Conservation (phyloP, 30 jellyfish, hydroid and myxozoan species). For the Haliclystus octoradiatus region DNA sequence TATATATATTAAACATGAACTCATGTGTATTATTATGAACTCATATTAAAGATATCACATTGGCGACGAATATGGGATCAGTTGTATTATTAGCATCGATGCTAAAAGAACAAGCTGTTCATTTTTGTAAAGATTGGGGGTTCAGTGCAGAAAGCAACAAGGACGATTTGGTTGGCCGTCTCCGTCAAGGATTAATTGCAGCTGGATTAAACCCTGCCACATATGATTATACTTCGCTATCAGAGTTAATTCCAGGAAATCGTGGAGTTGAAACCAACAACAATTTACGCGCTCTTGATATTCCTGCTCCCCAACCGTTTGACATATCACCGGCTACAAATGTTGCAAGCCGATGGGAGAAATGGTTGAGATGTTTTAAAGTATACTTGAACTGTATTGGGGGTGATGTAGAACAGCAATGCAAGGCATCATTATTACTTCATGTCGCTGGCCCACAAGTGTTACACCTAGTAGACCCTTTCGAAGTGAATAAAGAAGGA, state of each 20-base stretch:
- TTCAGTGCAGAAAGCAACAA: background rate
- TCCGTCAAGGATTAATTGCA: background rate
- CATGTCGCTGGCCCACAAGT: background rate
- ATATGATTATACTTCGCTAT: background rate
- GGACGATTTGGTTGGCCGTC: background rate
- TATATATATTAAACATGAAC: too few relatives aligned
- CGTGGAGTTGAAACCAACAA: background rate
- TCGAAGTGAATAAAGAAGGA: too few relatives aligned
- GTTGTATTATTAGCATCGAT: background rate
- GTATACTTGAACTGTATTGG: background rate
- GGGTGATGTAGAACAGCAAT: background rate
- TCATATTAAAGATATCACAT: too few relatives aligned
- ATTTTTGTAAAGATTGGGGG: background rate
- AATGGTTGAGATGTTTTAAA: background rate
- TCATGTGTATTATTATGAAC: too few relatives aligned
- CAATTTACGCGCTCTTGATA: background rate
- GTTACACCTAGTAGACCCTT: background rate
- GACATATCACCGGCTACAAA: background rate
- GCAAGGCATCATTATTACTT: background rate
- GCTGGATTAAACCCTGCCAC: background rate
- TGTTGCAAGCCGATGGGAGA: background rate
- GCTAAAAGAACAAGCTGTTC: background rate
- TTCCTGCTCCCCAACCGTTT: background rate
- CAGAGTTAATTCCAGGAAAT: background rate
- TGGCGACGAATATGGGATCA: background rate